Percentiles rank a stretch among this genome's conserved stretches.
phyloP scores from a whole-genome alignment of 1,140 invertebrate genomes.

The Mycetomoellerius zeteki region DNA sequence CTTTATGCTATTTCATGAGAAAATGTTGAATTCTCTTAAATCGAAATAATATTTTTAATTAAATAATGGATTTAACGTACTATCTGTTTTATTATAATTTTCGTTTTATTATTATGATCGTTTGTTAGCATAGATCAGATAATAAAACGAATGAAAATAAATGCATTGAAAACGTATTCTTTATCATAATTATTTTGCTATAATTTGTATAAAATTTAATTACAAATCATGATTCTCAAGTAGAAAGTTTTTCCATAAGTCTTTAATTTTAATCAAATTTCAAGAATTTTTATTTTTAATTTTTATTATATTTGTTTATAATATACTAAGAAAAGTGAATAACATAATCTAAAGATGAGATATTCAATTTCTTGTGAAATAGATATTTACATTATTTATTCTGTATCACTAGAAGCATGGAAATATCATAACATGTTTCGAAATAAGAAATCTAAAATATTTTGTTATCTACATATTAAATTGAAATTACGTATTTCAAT shows the following conservation, averaged over 20 bases:
- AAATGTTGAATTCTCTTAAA: not conserved
- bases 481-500: not conserved
- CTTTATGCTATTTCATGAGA: not conserved
- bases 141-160: not conserved
- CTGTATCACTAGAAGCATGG: not conserved
- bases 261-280: not conserved
- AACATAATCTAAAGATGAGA: not conserved
- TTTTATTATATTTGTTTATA: not conserved
- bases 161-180: too few relatives aligned
- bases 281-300: slow-evolving; percentile 6
- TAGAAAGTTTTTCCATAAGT: not conserved
- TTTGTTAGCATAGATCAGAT: not conserved
- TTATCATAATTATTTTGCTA: not conserved
- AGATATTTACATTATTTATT: not conserved
- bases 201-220: slow-evolving; percentile 19
- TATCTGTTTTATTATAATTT: not conserved
- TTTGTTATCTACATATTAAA: too few relatives aligned
- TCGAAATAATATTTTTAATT: slow-evolving; percentile 4
- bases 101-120: not conserved
- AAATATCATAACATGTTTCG: slow-evolving; percentile 16
- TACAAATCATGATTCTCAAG: not conserved
- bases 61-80: not conserved
- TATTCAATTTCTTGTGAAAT: slow-evolving; percentile 3
- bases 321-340: not conserved
- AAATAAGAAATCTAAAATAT: not conserved